Conservation (phyloP, 2,797 vertebrate species). For the Nyctalus aviator region DNA sequence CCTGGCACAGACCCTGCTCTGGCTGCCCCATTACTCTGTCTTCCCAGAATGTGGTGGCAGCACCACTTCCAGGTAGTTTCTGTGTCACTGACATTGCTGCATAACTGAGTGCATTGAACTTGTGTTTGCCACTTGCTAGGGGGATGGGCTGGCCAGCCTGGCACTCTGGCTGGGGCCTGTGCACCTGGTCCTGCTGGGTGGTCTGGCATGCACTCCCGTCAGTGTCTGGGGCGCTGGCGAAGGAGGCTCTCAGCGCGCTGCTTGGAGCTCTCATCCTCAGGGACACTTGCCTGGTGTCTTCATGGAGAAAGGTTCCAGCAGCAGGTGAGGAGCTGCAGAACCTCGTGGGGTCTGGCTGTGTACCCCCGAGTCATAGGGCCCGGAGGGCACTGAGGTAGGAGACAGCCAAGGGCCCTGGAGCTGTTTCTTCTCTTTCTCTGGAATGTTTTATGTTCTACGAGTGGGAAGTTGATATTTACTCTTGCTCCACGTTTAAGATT, state of each 20-base stretch:
- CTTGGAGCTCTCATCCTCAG: neutral
- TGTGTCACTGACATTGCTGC: neutral
- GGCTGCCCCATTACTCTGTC: neutral
- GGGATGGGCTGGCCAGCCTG: neutral
- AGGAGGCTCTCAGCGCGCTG: neutral
- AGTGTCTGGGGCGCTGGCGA: neutral
- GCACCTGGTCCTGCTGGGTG: neutral
- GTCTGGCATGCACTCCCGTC: neutral
- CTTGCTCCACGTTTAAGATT: neutral
- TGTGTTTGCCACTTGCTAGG: neutral
- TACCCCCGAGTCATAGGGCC: neutral
- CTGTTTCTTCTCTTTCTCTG: neutral
- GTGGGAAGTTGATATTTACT: neutral
- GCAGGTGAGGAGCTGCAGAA: neutral
- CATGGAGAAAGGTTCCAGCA: neutral
- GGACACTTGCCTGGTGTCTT: neutral
- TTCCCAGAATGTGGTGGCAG: neutral
- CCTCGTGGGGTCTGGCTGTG: neutral
- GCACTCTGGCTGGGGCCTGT: neutral
- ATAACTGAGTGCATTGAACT: neutral
- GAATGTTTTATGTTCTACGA: neutral
- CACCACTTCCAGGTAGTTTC: neutral
- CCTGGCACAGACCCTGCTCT: neutral
- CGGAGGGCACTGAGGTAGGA: neutral
- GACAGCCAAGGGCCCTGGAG: neutral